phyloP scores from a whole-genome alignment of 92 coral and sea anemone species.

The Muricea muricata region DNA sequence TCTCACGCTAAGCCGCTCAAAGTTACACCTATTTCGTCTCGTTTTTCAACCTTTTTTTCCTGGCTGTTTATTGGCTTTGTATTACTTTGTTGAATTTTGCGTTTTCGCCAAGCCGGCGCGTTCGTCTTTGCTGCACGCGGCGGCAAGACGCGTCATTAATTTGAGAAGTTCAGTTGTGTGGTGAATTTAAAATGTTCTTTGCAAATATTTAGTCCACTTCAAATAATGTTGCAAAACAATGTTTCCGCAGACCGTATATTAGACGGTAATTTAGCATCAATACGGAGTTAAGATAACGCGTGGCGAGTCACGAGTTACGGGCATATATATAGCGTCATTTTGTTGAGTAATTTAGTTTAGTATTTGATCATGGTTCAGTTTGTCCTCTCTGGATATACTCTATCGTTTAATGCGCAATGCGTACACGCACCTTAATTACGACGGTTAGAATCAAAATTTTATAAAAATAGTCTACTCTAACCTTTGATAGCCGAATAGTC shows the following conservation, averaged over 20 bases:
- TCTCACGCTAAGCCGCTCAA: conserved; percentile 21
- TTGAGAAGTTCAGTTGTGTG: conserved; percentile 7
- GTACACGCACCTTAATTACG: no score
- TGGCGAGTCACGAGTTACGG: no score
- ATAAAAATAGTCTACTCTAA: no score
- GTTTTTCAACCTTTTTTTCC: background rate
- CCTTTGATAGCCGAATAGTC: no score
- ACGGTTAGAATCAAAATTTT: no score
- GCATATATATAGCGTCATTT: no score
- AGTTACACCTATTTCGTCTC: conserved; percentile 31
- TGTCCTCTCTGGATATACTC: no score
- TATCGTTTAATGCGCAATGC: no score
- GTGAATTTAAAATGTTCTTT: background rate
- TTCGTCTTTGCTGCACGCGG: background rate
- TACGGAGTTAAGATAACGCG: background rate
- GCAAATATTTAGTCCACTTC: background rate
- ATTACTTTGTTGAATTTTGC: background rate
- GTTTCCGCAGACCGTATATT: background rate
- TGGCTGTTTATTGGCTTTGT: conserved; percentile 14
- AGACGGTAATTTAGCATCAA: background rate
- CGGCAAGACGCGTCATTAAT: conserved; percentile 16
- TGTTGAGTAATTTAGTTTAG: background rate
- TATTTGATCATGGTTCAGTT: background rate
- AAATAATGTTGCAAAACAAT: conserved; percentile 1
- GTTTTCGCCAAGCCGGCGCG: background rate